Conservation (phyloP, 2,888 invertebrate genomes). For the Philonicus albiceps region DNA sequence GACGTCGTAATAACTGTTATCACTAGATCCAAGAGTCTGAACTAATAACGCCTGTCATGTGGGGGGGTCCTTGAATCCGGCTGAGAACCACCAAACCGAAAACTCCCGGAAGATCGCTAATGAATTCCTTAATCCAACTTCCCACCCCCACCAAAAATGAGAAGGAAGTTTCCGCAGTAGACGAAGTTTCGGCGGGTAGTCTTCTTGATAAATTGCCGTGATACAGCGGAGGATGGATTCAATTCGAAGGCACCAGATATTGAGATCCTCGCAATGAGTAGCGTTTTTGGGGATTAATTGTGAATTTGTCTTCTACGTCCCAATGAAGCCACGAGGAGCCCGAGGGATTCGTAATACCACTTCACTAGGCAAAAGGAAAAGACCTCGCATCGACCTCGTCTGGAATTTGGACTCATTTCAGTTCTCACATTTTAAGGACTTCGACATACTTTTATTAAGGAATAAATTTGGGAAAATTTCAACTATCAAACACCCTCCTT, state of each 20-base stretch:
- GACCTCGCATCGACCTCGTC: not conserved
- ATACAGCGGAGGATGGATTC: not conserved
- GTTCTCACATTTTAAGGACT: not conserved
- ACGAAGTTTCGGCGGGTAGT: not conserved
- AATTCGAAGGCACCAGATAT: not conserved
- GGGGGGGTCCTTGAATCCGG: not conserved
- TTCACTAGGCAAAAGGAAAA: not conserved
- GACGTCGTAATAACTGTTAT: not conserved
- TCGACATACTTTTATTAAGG: not conserved
- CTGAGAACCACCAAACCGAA: not conserved
- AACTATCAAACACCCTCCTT: not conserved
- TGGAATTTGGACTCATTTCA: not conserved
- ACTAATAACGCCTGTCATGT: not conserved
- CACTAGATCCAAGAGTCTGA: not conserved
- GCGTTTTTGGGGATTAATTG: conserved; percentile 1
- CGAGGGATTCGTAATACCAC: not conserved
- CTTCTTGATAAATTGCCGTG: not conserved
- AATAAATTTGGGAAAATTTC: not conserved
- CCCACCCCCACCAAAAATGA: not conserved
- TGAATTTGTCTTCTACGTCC: not conserved
- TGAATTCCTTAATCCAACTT: not conserved
- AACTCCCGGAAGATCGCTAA: not conserved
- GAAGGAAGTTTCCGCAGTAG: not conserved
- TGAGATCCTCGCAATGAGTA: not conserved
- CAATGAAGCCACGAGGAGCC: not conserved